A percentile compares a stretch with the other conserved stretches of the same genome.
These are phyloP conservation scores for Dryobates pubescens DNA, from an alignment of 2,797 vertebrate species.

Conservation along the genomic window DNA sequence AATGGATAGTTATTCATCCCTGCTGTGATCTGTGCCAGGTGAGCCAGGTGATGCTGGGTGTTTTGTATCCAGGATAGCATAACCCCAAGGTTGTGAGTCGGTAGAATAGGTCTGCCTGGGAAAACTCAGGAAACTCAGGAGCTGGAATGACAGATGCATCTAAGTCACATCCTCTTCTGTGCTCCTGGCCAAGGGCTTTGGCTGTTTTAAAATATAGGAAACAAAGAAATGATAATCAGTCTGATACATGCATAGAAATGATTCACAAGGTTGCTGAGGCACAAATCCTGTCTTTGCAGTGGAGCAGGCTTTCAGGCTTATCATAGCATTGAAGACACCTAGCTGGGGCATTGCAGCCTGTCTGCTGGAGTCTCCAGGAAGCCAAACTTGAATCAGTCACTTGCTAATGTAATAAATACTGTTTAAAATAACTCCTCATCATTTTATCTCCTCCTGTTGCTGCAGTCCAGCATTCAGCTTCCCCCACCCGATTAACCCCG, in stretches of 20 bases:
- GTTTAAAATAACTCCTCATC: background rate
- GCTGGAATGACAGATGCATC: background rate
- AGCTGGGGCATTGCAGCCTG: background rate
- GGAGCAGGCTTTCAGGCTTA: background rate
- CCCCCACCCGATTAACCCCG: slow-evolving; percentile 92
- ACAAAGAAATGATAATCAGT: background rate
- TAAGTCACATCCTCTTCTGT: background rate
- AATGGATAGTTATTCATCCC: slow-evolving; percentile 14
- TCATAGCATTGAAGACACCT: background rate
- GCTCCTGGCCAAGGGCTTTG: background rate
- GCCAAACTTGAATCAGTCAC: background rate
- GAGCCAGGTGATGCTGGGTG: slow-evolving; percentile 6
- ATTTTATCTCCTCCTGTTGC: background rate
- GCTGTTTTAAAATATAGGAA: background rate
- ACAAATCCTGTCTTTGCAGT: background rate
- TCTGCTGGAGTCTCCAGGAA: background rate
- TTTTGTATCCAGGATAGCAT: background rate
- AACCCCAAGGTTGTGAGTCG: background rate
- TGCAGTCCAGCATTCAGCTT: slow-evolving; percentile 94
- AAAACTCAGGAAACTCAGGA: background rate
- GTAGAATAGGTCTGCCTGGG: background rate
- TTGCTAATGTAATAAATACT: background rate
- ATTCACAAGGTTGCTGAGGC: background rate
- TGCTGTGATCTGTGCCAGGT: slow-evolving; percentile 1
- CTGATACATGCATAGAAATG: background rate